A percentile compares a stretch with the other conserved stretches of the same genome.
Conservation (phyloP, 2,113 vertebrate genomes). For the Porphyrio hochstetteri region DNA sequence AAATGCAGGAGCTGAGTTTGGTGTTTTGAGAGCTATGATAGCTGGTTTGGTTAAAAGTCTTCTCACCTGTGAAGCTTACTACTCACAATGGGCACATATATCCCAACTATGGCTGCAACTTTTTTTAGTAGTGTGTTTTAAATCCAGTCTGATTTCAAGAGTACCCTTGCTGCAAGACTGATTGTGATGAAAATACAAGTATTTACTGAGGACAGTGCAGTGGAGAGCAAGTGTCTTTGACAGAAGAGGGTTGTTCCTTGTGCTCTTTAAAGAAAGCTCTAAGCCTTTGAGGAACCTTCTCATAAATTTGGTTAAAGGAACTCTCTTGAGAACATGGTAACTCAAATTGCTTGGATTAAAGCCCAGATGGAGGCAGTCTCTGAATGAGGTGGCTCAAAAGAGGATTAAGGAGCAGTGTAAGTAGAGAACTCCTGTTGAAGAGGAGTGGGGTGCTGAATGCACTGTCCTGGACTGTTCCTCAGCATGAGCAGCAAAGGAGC, state of each 20-base stretch:
- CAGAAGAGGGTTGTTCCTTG: not conserved
- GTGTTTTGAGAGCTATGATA: not conserved
- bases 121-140: not conserved
- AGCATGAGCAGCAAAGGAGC: not conserved
- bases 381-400: not conserved
- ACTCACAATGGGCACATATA: rapidly evolving
- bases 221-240: not conserved
- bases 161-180: not conserved
- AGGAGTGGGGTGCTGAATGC: not conserved
- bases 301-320: not conserved
- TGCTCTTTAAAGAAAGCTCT: not conserved
- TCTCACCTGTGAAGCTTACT: not conserved
- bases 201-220: not conserved
- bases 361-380: not conserved
- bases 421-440: not conserved
- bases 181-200: not conserved
- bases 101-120: not conserved
- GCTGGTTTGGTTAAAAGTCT: not conserved
- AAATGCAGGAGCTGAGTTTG: not conserved
- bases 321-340: not conserved
- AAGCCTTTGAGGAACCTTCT: not conserved
- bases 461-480: not conserved
- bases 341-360: not conserved
- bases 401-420: not conserved
- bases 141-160: not conserved